These are phyloP conservation scores for Phodopus roborovskii DNA, from an alignment of 2,113 vertebrate species.

Conservation along the genomic window DNA sequence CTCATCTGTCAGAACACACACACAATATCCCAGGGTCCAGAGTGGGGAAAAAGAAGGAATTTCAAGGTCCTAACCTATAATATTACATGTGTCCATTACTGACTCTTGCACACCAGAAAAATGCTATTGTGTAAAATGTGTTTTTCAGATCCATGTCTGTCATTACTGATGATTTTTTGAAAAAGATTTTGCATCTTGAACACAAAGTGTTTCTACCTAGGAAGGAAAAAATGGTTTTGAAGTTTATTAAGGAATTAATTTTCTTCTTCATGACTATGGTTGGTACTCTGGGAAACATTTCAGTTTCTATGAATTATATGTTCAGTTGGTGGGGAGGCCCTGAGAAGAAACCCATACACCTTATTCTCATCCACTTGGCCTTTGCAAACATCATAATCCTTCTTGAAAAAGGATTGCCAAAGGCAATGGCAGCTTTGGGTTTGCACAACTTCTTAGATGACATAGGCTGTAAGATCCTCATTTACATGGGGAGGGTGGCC, in stretches of 20 bases:
- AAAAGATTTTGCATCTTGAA: neutral
- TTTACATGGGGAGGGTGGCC: neutral
- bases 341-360: neutral
- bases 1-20: neutral
- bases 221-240: neutral
- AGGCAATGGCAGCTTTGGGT: neutral
- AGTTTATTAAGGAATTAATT: neutral
- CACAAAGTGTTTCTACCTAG: neutral
- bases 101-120: neutral
- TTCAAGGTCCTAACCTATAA: neutral
- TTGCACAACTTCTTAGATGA: neutral
- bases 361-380: conserved; percentile 35
- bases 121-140: neutral
- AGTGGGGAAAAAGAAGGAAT: neutral
- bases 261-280: neutral
- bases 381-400: neutral
- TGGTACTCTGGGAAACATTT: neutral
- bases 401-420: neutral
- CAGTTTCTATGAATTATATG: neutral
- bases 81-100: accelerated
- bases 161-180: neutral
- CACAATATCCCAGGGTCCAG: neutral
- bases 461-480: neutral
- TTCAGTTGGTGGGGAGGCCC: neutral
- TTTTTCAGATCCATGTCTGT: neutral